A percentile compares a stretch with the other conserved stretches of the same genome.
These are phyloP conservation scores for Drosophila suzukii DNA, from an alignment of 1,140 invertebrate species.

Conservation along the genomic window DNA sequence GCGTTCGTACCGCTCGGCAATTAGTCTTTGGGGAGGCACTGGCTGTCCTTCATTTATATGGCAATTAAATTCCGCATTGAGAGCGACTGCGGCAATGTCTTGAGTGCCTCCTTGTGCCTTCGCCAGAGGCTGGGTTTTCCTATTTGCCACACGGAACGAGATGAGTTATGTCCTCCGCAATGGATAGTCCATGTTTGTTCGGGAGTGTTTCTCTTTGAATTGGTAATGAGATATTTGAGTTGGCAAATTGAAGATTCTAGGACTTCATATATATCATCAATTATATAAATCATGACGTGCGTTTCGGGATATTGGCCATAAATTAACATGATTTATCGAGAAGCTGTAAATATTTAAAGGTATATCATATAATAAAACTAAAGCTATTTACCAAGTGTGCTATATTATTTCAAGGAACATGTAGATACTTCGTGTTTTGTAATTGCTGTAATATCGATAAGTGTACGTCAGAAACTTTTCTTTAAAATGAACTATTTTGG, in stretches of 20 bases:
- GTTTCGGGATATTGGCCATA: neutral
- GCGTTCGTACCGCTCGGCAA: slow-evolving; percentile 39
- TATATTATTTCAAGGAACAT: too few relatives aligned
- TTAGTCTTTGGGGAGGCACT: slow-evolving; percentile 55
- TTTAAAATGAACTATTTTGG: neutral
- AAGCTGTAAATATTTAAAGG: neutral
- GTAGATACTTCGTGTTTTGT: too few relatives aligned
- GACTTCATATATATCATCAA: slow-evolving; percentile 1
- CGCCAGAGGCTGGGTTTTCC: slow-evolving; percentile 10
- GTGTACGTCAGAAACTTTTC: neutral
- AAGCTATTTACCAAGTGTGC: too few relatives aligned
- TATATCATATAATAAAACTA: neutral
- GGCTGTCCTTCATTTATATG: slow-evolving; percentile 66
- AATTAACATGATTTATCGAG: neutral
- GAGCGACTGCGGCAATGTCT: slow-evolving; percentile 23
- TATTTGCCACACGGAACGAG: slow-evolving; percentile 24
- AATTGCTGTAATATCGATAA: too few relatives aligned
- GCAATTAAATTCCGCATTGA: slow-evolving; percentile 64
- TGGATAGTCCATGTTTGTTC: slow-evolving; percentile 8
- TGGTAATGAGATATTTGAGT: slow-evolving; percentile 38
- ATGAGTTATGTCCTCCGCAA: slow-evolving; percentile 39
- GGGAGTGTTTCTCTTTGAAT: slow-evolving; percentile 31
- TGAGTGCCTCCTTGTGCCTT: slow-evolving; percentile 23
- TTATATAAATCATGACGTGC: slow-evolving; percentile 4
- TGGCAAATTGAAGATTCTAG: slow-evolving; percentile 17